These are phyloP conservation scores for Lampropteryx suffumata DNA, from an alignment of 2,888 invertebrate species.

Conservation along the genomic window DNA sequence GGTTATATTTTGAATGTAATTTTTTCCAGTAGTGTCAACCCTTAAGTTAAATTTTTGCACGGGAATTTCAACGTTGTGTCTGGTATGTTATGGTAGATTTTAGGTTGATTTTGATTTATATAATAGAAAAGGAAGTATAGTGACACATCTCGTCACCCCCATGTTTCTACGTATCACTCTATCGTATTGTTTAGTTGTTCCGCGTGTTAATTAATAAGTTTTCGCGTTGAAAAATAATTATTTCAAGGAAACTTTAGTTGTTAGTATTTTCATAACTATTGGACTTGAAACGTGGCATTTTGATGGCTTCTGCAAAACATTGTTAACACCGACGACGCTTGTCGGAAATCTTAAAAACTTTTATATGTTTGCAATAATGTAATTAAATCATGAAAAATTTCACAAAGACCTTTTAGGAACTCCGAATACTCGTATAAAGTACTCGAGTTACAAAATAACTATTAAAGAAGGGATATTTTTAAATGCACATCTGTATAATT, in stretches of 20 bases:
- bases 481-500: too few relatives aligned
- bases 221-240: conserved; percentile 36
- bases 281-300: too few relatives aligned
- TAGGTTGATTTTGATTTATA: conserved; percentile 20
- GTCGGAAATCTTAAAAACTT: too few relatives aligned
- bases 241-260: conserved; percentile 9
- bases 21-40: conserved; percentile 24
- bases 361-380: too few relatives aligned
- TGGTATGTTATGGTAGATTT: conserved; percentile 28
- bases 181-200: conserved; percentile 61
- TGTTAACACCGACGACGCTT: too few relatives aligned
- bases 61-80: conserved; percentile 9
- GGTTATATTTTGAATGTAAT: conserved; percentile 44
- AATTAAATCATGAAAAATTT: too few relatives aligned
- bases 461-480: too few relatives aligned
- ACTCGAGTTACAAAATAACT: too few relatives aligned
- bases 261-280: conserved; percentile 5
- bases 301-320: too few relatives aligned
- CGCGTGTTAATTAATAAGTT: conserved; percentile 73
- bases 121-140: conserved; percentile 46
- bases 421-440: too few relatives aligned
- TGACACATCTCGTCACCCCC: conserved; percentile 59
- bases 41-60: conserved; percentile 1
- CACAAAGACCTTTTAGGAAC: too few relatives aligned
- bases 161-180: conserved; percentile 55